Base-by-base conservation (phyloP, 2,888 invertebrate genomes). In the Tupiocoris notatus region DNA sequence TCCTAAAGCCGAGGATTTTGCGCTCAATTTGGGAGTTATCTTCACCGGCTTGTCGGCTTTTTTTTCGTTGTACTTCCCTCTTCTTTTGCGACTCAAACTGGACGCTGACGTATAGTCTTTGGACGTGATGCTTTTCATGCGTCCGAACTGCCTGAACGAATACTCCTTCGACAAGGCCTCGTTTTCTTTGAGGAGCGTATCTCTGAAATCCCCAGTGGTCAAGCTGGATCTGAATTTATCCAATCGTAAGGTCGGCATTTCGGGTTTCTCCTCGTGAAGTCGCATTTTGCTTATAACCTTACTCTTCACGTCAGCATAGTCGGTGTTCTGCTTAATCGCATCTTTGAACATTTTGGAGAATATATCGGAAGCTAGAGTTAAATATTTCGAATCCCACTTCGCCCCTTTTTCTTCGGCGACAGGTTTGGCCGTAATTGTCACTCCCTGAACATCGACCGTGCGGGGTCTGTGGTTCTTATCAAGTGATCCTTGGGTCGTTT, bases 381-480 rank as follows among this genome's bases (percentile, higher is more conserved):
- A 62, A 57, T 73, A 73, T 21, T 73, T 73, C 2, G 73, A 73
- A 1, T 73, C 73, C 73, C 73, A 73, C 16, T 39, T 20, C 21
- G 61, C 20, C n/a, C 23, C 54, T 63, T 17, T 16, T 17, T 63
- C 63, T 12, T 63, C 63, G 12, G 12, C 12, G 39, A 39, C 39
- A 39, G 39, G n/a, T n/a, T n/a, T n/a, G n/a, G n/a, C n/a, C n/a
- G n/a, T n/a, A n/a, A n/a, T n/a, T n/a, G n/a, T n/a, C n/a, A n/a
- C n/a, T n/a, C n/a, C n/a, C n/a, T n/a, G n/a, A n/a, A n/a, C n/a
- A n/a, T n/a, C n/a, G n/a, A n/a, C n/a, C n/a, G n/a, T n/a, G n/a
- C 12, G 7, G 54, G 9, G 12, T 54, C 54, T 54, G 7, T 54
- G 54, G 54, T 54, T 54, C 9, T 7, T 54, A 12, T 54, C 12